Evolutionary conservation across 2,113 vertebrate genomes (phyloP).

Genomic region (Ammodramus savannarum): DNA sequence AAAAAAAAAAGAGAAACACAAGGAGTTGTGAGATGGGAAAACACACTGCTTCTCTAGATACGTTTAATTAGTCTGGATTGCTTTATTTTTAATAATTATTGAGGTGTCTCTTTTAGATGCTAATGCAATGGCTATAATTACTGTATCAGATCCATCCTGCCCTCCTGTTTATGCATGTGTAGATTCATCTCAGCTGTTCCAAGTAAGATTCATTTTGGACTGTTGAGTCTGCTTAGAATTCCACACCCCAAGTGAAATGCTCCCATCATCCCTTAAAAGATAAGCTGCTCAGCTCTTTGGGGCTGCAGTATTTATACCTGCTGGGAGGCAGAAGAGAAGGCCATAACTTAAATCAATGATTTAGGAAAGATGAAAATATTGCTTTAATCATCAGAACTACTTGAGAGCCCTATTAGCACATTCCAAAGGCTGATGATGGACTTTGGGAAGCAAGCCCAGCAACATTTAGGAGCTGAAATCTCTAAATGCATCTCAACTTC

Average conservation of each 20-base stretch:
- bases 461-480: neutral
- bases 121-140: neutral
- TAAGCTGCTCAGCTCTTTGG: neutral
- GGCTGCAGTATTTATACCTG: neutral
- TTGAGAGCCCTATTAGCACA: neutral
- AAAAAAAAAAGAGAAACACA: neutral
- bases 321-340: neutral
- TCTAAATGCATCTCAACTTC: neutral
- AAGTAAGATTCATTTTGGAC: neutral
- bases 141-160: neutral
- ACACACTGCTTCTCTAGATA: neutral
- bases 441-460: conserved; percentile 20
- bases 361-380: neutral
- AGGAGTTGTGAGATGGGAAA: neutral
- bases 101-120: neutral
- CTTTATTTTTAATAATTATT: neutral
- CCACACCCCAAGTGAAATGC: neutral
- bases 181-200: neutral
- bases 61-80: neutral
- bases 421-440: neutral
- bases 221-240: neutral
- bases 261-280: neutral
- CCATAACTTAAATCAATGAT: neutral
- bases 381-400: neutral
- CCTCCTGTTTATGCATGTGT: neutral